Evolutionary conservation across 1,140 invertebrate species (phyloP), one percentile per base, ranked within the genome.

Genomic region (Branchinecta lindahli): DNA sequence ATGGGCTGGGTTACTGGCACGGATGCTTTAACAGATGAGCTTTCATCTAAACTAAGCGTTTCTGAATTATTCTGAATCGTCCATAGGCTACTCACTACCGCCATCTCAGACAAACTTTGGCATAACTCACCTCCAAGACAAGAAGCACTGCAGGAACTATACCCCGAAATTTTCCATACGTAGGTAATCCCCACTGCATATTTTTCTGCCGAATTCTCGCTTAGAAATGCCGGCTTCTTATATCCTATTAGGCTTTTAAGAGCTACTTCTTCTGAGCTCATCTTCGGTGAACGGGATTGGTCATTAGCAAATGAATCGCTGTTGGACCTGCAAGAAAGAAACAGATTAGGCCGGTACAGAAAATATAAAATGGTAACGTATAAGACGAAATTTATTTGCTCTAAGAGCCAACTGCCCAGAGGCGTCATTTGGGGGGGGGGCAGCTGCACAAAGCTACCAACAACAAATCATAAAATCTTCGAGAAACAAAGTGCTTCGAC

Each of bases 61-160:
- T 33, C 33, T 33, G 33, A n/a, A n/a, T n/a, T n/a, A n/a, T n/a
- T n/a, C n/a, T n/a, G n/a, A n/a, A n/a, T n/a, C n/a, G n/a, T n/a
- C n/a, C n/a, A n/a, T n/a, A n/a, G n/a, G 33, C 33, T 33, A 33
- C 33, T 33, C 33, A 33, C 33, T 33, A 33, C 33, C 5, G 5
- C 33, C 5, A 33, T 33, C 33, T 33, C 33, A 33, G 33, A 33
- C 33, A 33, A 33, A 33, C 33, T 33, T 33, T 18, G 18, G 45
- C n/a, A 15, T 18, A 67, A 9, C 20, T 77, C 84, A 78, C 90
- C 94, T 76, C 94, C 94, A 5, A 97, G 83, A 79, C 95, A 98
- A 66, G 91, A 92, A 0, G 91, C 91, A 75, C 91, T 96, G 81
- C 95, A 98, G 71, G 89, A 87, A 0, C 91, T 94, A 75, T 83